These are phyloP conservation scores for Podocnemis expansa DNA, from an alignment of 2,113 vertebrate species.

Conservation along the genomic window DNA sequence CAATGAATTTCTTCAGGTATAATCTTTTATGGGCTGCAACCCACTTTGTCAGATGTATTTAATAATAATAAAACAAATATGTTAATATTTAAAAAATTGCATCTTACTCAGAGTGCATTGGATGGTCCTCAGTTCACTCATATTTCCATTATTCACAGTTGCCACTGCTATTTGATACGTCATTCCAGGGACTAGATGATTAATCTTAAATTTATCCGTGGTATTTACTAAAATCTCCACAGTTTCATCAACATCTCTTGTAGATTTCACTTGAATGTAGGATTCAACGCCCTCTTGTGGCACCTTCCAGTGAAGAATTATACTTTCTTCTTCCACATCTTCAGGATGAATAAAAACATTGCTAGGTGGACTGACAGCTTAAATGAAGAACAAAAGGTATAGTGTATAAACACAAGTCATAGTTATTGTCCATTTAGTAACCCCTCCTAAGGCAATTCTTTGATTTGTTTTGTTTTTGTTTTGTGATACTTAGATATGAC, in stretches of 20 bases:
- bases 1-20: too few relatives aligned
- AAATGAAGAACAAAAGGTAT: constrained; percentile 27
- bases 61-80: not conserved
- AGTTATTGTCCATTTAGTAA: not conserved
- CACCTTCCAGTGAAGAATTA: constrained; percentile 81
- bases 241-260: not conserved
- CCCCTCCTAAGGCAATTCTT: not conserved
- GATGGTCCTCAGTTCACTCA: constrained; percentile 76
- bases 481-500: not conserved
- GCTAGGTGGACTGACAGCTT: constrained; percentile 79
- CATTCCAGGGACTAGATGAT: constrained; percentile 80
- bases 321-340: constrained; percentile 69
- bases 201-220: constrained; percentile 75
- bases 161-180: constrained; percentile 82
- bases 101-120: constrained; percentile 84
- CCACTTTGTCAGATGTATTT: too few relatives aligned
- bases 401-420: not conserved
- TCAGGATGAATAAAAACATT: constrained; percentile 69
- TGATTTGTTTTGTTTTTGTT: not conserved
- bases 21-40: too few relatives aligned
- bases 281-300: constrained; percentile 70
- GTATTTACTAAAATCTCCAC: constrained; percentile 70
- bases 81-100: not conserved
- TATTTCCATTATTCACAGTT: constrained; percentile 78
- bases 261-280: constrained; percentile 73